phyloP scores from a whole-genome alignment of 2,888 invertebrate species.

The Lomographa bimaculata region DNA sequence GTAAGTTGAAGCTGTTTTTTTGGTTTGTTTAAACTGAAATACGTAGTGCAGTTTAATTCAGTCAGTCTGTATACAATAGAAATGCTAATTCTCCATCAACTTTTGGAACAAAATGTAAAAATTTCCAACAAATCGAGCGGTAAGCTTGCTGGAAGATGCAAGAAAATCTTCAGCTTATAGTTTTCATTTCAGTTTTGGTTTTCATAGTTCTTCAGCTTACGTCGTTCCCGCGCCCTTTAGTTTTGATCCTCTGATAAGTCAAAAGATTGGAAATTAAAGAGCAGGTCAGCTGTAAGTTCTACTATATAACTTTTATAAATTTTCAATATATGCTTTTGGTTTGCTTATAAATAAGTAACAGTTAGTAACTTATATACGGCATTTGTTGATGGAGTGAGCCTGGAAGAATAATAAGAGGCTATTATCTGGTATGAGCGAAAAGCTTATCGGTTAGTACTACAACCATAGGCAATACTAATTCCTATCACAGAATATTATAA shows the following conservation, averaged over 20 bases:
- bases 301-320: too few relatives aligned
- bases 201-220: slow-evolving; percentile 31
- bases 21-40: slow-evolving; percentile 61
- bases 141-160: slow-evolving; percentile 51
- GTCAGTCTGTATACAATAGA: slow-evolving; percentile 62
- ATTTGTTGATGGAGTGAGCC: too few relatives aligned
- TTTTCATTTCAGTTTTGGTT: slow-evolving; percentile 42
- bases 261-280: slow-evolving; percentile 13
- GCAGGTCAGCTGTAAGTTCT: too few relatives aligned
- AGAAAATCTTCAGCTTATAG: slow-evolving; percentile 44
- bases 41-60: slow-evolving; percentile 54
- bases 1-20: too few relatives aligned
- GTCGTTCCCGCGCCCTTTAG: slow-evolving; percentile 17
- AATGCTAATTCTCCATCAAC: slow-evolving; percentile 67
- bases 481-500: too few relatives aligned
- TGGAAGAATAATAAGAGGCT: too few relatives aligned
- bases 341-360: too few relatives aligned
- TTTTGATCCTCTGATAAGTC: slow-evolving; percentile 22
- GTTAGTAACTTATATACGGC: too few relatives aligned
- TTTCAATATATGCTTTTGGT: too few relatives aligned
- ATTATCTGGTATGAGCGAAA: too few relatives aligned
- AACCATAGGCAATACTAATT: too few relatives aligned
- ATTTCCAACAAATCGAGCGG: slow-evolving; percentile 44
- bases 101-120: slow-evolving; percentile 60
- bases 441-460: too few relatives aligned